phyloP scores from a whole-genome alignment of 1,140 invertebrate genomes.

The Magallana angulata region DNA sequence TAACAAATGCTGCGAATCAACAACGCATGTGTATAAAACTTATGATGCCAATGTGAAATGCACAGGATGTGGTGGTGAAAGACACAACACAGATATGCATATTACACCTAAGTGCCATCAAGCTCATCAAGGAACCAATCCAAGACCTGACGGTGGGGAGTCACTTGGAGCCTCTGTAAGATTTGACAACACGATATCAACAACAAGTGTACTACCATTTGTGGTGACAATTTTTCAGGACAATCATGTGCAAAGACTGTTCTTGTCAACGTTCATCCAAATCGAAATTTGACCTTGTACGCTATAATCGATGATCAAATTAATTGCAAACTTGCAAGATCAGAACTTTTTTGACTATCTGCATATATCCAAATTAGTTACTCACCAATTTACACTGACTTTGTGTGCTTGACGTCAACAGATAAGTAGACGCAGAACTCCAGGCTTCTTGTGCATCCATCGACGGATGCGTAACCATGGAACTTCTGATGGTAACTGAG shows the following conservation, averaged over 20 bases:
- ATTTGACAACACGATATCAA: background rate
- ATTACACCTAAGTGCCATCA: too few species aligned
- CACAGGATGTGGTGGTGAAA: background rate
- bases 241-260: conserved; percentile 58
- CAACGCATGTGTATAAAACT: background rate
- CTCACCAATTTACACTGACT: background rate
- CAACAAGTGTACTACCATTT: conserved; percentile 48
- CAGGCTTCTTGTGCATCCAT: conserved; percentile 30
- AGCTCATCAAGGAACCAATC: too few species aligned
- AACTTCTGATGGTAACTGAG: conserved; percentile 31
- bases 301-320: conserved; percentile 59
- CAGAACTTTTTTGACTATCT: conserved; percentile 41
- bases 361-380: background rate
- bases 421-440: background rate
- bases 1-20: conserved; percentile 17
- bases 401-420: conserved; percentile 41
- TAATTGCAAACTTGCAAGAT: conserved; percentile 41
- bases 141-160: background rate
- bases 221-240: conserved; percentile 39
- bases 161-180: too few species aligned
- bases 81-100: conserved; percentile 32
- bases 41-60: background rate
- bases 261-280: conserved; percentile 43
- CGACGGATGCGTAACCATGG: background rate
- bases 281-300: conserved; percentile 39